phyloP scores from a whole-genome alignment of 1,140 invertebrate genomes.

The Drosophila aff. region DNA sequence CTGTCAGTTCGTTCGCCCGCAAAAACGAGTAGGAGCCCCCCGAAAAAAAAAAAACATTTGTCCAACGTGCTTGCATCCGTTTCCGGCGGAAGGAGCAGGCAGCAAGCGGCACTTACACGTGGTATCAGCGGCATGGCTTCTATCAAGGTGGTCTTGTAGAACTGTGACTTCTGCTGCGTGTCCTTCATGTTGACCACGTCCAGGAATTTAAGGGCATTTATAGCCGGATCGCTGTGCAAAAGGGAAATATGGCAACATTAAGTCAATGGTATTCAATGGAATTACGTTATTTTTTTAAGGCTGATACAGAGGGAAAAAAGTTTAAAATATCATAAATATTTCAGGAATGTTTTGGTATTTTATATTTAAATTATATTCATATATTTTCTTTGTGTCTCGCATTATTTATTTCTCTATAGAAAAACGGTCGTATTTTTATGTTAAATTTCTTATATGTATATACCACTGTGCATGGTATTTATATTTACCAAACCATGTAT shows the following conservation, averaged over 20 bases:
- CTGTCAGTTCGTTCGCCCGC: slow-evolving; percentile 39
- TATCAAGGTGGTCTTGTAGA: slow-evolving; percentile 94
- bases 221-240: slow-evolving; percentile 91
- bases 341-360: no score
- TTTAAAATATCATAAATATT: not conserved
- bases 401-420: not conserved
- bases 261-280: slow-evolving; percentile 36
- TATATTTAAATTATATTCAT: not conserved
- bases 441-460: no score
- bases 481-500: slow-evolving; percentile 5
- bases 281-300: not conserved
- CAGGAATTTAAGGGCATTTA: slow-evolving; percentile 95
- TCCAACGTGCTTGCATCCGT: slow-evolving; percentile 45
- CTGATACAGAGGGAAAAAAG: not conserved
- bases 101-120: slow-evolving; percentile 89
- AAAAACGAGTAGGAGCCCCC: slow-evolving; percentile 18
- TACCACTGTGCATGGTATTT: not conserved
- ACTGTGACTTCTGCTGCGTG: slow-evolving; percentile 93
- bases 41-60: slow-evolving; percentile 15
- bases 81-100: slow-evolving; percentile 26
- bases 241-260: slow-evolving; percentile 71
- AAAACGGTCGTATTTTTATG: not conserved
- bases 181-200: slow-evolving; percentile 97
- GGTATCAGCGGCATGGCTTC: slow-evolving; percentile 95
- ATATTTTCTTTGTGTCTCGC: no score